Evolutionary conservation across 2,113 vertebrate species (phyloP), one percentile per base, ranked within the genome.

Genomic region (Phodopus roborovskii): DNA sequence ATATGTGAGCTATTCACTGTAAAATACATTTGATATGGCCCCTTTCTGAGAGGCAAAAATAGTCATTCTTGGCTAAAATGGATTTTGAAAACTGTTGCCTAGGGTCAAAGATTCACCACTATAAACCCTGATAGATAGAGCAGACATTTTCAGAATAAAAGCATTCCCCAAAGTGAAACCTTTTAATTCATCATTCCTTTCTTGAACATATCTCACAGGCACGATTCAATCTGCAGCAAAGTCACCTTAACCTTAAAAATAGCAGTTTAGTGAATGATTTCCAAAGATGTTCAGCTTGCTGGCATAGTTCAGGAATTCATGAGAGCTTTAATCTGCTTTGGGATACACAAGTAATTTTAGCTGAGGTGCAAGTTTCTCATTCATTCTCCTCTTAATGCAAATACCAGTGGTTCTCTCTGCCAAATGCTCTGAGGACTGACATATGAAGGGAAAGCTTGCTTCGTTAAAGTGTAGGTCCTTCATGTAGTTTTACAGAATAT

Each of bases 381-480:
- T 94, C 71, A 86, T 50, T 89, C 83, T 94, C 94, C 68, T 88
- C 88, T 68, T 91, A 70, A 70, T 60, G 88, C 86, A 15, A n/a
- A 98, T 62, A 95, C 82, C 33, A 78, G n/a, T 24, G 24, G 17
- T 83, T 87, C 53, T 96, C 15, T 88, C 16, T 50, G 5, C 50
- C 42, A 70, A 36, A 79, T 45, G 50, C 74, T 91, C 33, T 66
- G 64, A 82, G 39, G 48, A 73, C 88, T 96, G 88, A 68, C 62
- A 71, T 11, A 56, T n/a, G 92, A 97, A 97, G 75, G 42, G 89
- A 91, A 87, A 42, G 19, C 93, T 94, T 94, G 42, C 82, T 94
- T 98, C 96, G 82, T 97, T 97, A 94, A 97, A 98, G 92, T 74
- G 79, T 45, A 85, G 56, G 82, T 94, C 92, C 94, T 97, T 92